Evolutionary conservation across 2,797 vertebrate species (phyloP).

Genomic region (Gambusia yucatana): DNA sequence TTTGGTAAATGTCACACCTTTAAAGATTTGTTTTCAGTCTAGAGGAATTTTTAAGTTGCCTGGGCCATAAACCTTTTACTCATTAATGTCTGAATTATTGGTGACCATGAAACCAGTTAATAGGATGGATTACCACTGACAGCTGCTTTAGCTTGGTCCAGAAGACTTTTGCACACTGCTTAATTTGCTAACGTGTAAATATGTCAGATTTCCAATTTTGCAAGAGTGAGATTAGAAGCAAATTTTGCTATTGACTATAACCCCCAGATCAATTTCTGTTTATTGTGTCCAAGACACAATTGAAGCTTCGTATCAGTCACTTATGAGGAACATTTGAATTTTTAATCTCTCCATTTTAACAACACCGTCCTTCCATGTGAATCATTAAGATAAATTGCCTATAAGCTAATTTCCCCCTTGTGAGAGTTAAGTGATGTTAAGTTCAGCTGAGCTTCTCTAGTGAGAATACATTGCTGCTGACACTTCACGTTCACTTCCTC

Average conservation of each 20-base stretch:
- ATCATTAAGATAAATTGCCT: slow-evolving; percentile 55
- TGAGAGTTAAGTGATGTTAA: slow-evolving; percentile 36
- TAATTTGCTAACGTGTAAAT: neutral
- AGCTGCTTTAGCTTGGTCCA: neutral
- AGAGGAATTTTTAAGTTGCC: neutral
- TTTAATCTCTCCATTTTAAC: slow-evolving; percentile 55
- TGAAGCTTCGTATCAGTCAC: slow-evolving; percentile 53
- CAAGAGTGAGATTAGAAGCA: neutral
- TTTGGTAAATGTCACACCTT: neutral
- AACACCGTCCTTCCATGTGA: slow-evolving; percentile 28
- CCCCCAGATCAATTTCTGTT: slow-evolving; percentile 28
- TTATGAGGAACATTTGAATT: slow-evolving; percentile 36
- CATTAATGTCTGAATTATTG: slow-evolving; percentile 20
- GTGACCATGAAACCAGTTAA: slow-evolving; percentile 1
- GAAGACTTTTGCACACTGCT: neutral
- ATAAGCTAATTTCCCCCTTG: slow-evolving; percentile 44
- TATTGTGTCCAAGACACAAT: slow-evolving; percentile 16
- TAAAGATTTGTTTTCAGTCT: neutral
- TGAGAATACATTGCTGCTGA: slow-evolving; percentile 26
- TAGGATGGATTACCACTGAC: neutral
- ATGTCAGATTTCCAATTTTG: neutral
- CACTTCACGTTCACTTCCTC: slow-evolving; percentile 22
- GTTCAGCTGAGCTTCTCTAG: slow-evolving; percentile 35
- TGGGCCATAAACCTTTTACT: slow-evolving; percentile 11
- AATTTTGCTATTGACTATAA: neutral